Base-by-base conservation (phyloP, 92 coral and sea anemone species). In the Meandrina meandrites region DNA sequence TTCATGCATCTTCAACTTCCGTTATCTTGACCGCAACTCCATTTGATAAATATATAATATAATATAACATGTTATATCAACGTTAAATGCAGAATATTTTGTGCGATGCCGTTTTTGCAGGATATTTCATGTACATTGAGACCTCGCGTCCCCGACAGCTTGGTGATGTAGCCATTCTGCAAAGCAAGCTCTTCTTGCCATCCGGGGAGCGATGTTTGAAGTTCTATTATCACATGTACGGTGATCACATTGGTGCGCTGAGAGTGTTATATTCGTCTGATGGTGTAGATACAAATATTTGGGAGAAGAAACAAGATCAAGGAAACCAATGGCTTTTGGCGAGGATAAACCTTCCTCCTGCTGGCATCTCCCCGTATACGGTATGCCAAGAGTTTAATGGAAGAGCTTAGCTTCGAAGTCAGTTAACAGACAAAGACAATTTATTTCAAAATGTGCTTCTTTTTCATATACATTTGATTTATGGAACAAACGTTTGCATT, bases 201-300 rank as follows among this genome's bases (percentile, higher is more conserved):
- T 5, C 83, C 3, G 27, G n/a, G 0, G 88, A 90, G 37, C 94
- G 94, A 31, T 96, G 98, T 60, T 88, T 96, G 8, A 93, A 89
- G 79, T 96, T 96, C 77, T 94, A 88, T 79, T 94, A 94, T 86
- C 98, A 96, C 92, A 96, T 96, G 96, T 89, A 81, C 34, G 98
- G 98, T 45, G 60, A 60, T 0, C 71, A 90, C 80, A 94, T 94
- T 66, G 96, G 95, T 14, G 22, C 42, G 0, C 81, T 96, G 31
- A 34, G 50, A 14, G 89, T 92, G 30, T n/a, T 77, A 4, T 50
- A 75, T 40, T 54, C 83, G 12, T 42, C 69, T 60, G 51, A 48
- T 68, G 74, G 22, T 47, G 15, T 1, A 13, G 87, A 74, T 22
- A 66, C 42, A 60, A 32, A 19, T 51, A 37, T 94, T 68, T 94